phyloP scores from a whole-genome alignment of 2,888 invertebrate species.

The Prenolepis imparis region DNA sequence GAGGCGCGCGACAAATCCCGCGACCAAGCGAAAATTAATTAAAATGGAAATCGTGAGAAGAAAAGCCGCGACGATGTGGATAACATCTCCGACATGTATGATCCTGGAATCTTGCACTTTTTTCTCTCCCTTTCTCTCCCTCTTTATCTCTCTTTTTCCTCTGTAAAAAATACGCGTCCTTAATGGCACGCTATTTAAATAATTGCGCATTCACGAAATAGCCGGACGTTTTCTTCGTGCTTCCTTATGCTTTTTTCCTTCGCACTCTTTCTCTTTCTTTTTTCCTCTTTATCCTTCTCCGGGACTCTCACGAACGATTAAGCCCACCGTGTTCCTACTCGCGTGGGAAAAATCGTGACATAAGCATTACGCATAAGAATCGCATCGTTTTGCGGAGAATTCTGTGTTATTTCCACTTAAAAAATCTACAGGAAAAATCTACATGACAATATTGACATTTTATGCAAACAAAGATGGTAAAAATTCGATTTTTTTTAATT shows the following conservation, averaged over 20 bases:
- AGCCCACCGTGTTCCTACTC: not conserved
- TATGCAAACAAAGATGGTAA: not conserved
- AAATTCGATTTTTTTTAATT: too few relatives aligned
- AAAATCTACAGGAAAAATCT: not conserved
- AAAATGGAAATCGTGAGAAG: slow-evolving; percentile 46
- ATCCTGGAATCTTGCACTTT: not conserved
- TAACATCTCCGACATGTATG: slow-evolving; percentile 39
- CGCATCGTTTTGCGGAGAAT: not conserved
- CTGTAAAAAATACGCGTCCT: not conserved
- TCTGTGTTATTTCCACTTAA: not conserved
- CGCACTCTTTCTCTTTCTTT: not conserved
- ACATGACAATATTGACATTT: too few relatives aligned
- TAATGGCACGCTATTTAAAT: slow-evolving; percentile 46
- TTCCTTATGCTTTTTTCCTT: not conserved
- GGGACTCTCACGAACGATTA: slow-evolving; percentile 3
- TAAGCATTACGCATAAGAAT: slow-evolving; percentile 17
- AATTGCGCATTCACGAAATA: slow-evolving; percentile 47
- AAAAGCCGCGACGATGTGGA: slow-evolving; percentile 20
- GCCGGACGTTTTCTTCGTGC: slow-evolving; percentile 27
- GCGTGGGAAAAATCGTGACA: slow-evolving; percentile 17
- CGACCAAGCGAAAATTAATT: slow-evolving; percentile 39
- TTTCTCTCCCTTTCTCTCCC: not conserved
- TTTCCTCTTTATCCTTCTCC: not conserved
- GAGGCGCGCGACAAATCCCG: not conserved
- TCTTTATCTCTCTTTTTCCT: not conserved